Evolutionary conservation across 2,888 invertebrate genomes (phyloP).

Genomic region (Mesopsocus fuscifrons): DNA sequence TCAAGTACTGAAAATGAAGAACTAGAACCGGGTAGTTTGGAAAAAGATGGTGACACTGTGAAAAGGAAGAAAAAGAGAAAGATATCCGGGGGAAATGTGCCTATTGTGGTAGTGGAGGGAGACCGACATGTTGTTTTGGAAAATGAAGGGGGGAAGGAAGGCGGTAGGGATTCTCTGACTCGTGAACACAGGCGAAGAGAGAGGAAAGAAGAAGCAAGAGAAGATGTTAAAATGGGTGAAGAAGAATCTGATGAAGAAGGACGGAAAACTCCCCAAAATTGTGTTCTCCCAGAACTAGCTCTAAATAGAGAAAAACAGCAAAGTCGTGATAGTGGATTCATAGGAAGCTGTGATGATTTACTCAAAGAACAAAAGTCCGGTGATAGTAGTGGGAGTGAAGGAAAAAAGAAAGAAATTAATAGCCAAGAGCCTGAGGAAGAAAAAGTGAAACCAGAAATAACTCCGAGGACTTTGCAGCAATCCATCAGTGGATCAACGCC

Average conservation of each 20-base stretch:
- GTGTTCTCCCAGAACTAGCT: slow-evolving; percentile 24
- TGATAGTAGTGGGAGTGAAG: slow-evolving; percentile 6
- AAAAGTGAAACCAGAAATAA: not conserved
- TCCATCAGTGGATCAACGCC: slow-evolving; percentile 33
- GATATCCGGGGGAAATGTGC: slow-evolving; percentile 21
- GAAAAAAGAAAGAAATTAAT: not conserved
- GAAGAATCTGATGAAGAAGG: slow-evolving; percentile 38
- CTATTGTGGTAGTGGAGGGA: slow-evolving; percentile 17
- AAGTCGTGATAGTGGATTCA: slow-evolving; percentile 73
- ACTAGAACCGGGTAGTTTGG: slow-evolving; percentile 34
- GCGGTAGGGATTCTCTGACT: not conserved
- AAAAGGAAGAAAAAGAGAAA: slow-evolving; percentile 72
- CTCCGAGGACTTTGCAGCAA: slow-evolving; percentile 10
- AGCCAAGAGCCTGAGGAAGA: not conserved
- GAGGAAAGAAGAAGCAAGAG: slow-evolving; percentile 42
- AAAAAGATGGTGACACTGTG: slow-evolving; percentile 57
- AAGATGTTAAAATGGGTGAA: slow-evolving; percentile 38
- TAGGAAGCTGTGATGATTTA: slow-evolving; percentile 74
- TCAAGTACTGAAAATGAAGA: slow-evolving; percentile 51
- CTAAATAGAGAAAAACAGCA: slow-evolving; percentile 49
- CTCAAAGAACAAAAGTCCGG: slow-evolving; percentile 33
- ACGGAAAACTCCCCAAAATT: slow-evolving; percentile 38
- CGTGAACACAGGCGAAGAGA: slow-evolving; percentile 26
- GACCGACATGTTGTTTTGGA: slow-evolving; percentile 3
- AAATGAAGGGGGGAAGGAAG: slow-evolving; percentile 14